phyloP scores from a whole-genome alignment of 2,113 vertebrate species.

The Gymnorhina tibicen region DNA sequence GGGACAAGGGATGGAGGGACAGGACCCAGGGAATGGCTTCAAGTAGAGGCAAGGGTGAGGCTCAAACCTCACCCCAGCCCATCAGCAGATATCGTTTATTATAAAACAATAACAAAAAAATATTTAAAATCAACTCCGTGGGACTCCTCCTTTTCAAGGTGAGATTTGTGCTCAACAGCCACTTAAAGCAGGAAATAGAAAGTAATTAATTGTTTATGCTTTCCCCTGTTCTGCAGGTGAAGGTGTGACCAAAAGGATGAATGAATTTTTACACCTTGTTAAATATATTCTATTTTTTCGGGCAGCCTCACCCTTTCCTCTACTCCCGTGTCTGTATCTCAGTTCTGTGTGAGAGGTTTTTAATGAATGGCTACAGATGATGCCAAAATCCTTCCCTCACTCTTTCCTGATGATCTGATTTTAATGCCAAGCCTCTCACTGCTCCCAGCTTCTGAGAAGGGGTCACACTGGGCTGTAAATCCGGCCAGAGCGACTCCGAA shows the following conservation, averaged over 20 bases:
- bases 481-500: not conserved
- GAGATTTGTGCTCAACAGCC: not conserved
- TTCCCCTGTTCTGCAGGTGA: not conserved
- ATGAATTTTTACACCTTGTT: not conserved
- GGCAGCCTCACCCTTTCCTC: not conserved
- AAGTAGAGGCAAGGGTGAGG: too few species aligned
- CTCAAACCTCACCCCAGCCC: not conserved
- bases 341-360: not conserved
- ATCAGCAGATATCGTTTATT: not conserved
- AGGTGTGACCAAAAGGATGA: not conserved
- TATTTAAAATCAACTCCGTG: not conserved
- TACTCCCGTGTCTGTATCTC: not conserved
- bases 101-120: not conserved
- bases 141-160: not conserved
- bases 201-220: not conserved
- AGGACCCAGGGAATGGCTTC: not conserved
- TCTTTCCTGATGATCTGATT: not conserved
- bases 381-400: not conserved
- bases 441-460: fast-evolving
- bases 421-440: not conserved
- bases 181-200: not conserved
- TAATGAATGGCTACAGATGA: not conserved
- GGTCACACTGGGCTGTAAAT: not conserved
- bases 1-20: not conserved
- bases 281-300: not conserved